These are phyloP conservation scores for Apaloderma vittatum DNA, from an alignment of 2,113 vertebrate species.

Conservation along the genomic window DNA sequence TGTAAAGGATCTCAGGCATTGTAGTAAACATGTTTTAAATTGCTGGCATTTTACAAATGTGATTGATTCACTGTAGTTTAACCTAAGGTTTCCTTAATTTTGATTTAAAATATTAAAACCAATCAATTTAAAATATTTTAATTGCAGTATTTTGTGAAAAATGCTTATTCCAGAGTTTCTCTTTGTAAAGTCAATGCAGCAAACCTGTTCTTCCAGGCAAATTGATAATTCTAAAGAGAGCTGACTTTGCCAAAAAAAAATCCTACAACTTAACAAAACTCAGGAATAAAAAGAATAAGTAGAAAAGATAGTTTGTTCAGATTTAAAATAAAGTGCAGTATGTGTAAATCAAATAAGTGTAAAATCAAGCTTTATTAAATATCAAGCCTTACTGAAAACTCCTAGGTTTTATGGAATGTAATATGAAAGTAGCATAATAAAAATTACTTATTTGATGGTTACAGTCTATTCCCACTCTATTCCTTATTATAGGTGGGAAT, in stretches of 20 bases:
- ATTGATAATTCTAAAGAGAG: not conserved
- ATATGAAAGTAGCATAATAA: not conserved
- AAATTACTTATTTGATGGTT: not conserved
- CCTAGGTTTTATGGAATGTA: not conserved
- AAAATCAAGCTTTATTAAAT: not conserved
- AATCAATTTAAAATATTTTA: not conserved
- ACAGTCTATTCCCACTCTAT: not conserved
- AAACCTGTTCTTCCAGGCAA: not conserved
- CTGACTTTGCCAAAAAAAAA: not conserved
- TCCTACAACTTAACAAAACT: not conserved
- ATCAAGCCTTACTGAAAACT: not conserved
- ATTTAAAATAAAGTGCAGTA: not conserved
- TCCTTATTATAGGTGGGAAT: not conserved
- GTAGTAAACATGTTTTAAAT: not conserved
- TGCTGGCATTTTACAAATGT: not conserved
- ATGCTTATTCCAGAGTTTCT: not conserved
- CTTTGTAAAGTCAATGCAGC: not conserved
- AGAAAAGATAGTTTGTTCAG: not conserved
- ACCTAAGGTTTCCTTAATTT: not conserved
- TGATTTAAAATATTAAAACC: not conserved
- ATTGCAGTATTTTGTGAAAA: not conserved
- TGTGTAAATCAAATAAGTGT: rapidly evolving
- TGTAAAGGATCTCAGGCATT: not conserved
- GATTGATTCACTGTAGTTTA: not conserved
- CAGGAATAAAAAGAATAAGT: not conserved